Evolutionary conservation across 2,113 vertebrate species (phyloP).

Genomic region (Gasterosteus aculeatus): DNA sequence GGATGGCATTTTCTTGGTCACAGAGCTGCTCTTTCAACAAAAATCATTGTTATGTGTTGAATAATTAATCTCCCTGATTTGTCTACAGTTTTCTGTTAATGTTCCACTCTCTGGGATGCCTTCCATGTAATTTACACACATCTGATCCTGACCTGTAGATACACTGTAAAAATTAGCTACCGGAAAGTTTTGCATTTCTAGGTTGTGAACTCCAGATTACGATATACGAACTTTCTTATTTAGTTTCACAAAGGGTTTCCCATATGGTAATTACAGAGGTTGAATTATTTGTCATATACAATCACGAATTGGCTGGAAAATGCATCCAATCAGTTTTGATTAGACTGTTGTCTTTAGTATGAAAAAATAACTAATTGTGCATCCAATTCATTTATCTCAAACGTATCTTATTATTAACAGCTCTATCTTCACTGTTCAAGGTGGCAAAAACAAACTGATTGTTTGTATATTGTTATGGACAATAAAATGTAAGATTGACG

Average conservation of each 20-base stretch:
- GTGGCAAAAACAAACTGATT: not conserved
- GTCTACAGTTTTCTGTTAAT: not conserved
- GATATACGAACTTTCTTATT: not conserved
- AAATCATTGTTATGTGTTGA: not conserved
- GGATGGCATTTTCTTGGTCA: constrained; percentile 15
- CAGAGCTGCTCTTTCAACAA: constrained; percentile 30
- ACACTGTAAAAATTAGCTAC: not conserved
- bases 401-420: not conserved
- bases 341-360: not conserved
- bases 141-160: not conserved
- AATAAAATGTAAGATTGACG: not conserved
- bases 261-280: not conserved
- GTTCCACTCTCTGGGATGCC: not conserved
- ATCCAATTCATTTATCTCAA: not conserved
- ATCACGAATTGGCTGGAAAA: not conserved
- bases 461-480: not conserved
- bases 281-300: not conserved
- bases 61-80: not conserved
- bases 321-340: not conserved
- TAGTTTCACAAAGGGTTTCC: not conserved
- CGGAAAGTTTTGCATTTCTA: not conserved
- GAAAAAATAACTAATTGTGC: not conserved
- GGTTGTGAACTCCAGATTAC: not conserved
- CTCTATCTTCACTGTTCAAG: not conserved
- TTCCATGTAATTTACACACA: not conserved